Evolutionary conservation across 2,888 invertebrate species (phyloP), one percentile per base, ranked within the genome.

Genomic region (Chesias legatella): DNA sequence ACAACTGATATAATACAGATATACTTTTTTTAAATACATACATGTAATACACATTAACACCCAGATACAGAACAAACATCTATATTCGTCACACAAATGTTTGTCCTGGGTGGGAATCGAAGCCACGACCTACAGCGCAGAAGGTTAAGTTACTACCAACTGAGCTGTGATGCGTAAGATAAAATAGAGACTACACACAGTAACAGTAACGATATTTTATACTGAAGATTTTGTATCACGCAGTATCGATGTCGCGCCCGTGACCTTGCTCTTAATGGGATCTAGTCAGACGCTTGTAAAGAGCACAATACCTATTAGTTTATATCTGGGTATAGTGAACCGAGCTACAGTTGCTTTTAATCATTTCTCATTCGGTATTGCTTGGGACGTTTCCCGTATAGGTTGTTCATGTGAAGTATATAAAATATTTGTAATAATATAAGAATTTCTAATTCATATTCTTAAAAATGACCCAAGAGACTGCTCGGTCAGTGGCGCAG

Each of bases 401-500:
- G 11, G 30, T 44, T 42, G 33, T 39, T 28, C 10, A 21, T 13
- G 37, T 34, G 38, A 38, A 43, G 33, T 32, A 41, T 38, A 37
- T 33, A 41, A 38, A 43, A 36, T 32, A 41, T 38, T 39, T 33
- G 33, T 37, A n/a, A n/a, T n/a, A n/a, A n/a, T n/a, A n/a, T n/a
- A n/a, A n/a, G n/a, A n/a, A n/a, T n/a, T n/a, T n/a, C n/a, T n/a
- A n/a, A n/a, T n/a, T n/a, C n/a, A n/a, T n/a, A n/a, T 33, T 33
- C 30, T 40, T 50, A 45, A 60, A 48, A 33, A 73, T 75, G 74
- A 42, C 58, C 25, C 51, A 56, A 31, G 51, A 61, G 28, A 30
- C 44, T 33, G 53, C 59, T 25, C 53, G 48, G 33, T 43, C 60
- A 31, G 54, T 64, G 32, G 36, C 53, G 43, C 82, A 86, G 26